phyloP scores from a whole-genome alignment of 1,140 invertebrate genomes.

The Planococcus citri region DNA sequence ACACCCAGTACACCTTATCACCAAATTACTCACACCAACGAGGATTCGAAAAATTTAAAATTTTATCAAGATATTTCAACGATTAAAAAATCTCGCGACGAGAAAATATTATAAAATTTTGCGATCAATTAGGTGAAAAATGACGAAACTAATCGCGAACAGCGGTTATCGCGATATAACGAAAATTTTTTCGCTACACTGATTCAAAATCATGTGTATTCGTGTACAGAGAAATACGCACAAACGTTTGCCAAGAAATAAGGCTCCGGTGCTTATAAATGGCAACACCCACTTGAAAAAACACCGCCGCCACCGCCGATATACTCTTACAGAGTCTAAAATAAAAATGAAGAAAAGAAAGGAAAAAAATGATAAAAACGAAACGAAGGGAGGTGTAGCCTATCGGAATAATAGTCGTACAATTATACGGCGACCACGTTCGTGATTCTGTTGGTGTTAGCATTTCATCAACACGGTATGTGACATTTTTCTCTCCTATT shows the following conservation, averaged over 20 bases:
- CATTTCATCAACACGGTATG: not conserved
- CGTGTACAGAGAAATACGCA: not conserved
- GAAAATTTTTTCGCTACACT: not conserved
- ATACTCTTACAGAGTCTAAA: too few species aligned
- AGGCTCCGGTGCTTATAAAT: not conserved
- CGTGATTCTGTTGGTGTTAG: not conserved
- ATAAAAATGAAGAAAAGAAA: too few species aligned
- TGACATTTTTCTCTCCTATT: not conserved
- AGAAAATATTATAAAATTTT: too few species aligned
- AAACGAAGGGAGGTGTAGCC: not conserved
- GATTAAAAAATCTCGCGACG: too few species aligned
- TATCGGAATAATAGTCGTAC: not conserved
- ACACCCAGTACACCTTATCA: too few species aligned
- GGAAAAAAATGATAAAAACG: not conserved
- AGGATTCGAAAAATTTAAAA: too few species aligned
- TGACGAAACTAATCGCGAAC: too few species aligned
- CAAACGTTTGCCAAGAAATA: conserved; percentile 7
- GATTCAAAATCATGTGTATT: not conserved
- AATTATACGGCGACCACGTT: not conserved
- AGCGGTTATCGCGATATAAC: too few species aligned
- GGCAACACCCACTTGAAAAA: conserved; percentile 5
- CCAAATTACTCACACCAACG: too few species aligned
- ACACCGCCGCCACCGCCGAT: not conserved
- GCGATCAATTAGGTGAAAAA: too few species aligned
- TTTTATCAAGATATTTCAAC: too few species aligned